Conservation (phyloP, 2,888 invertebrate species). For the Drosophila atripex region DNA sequence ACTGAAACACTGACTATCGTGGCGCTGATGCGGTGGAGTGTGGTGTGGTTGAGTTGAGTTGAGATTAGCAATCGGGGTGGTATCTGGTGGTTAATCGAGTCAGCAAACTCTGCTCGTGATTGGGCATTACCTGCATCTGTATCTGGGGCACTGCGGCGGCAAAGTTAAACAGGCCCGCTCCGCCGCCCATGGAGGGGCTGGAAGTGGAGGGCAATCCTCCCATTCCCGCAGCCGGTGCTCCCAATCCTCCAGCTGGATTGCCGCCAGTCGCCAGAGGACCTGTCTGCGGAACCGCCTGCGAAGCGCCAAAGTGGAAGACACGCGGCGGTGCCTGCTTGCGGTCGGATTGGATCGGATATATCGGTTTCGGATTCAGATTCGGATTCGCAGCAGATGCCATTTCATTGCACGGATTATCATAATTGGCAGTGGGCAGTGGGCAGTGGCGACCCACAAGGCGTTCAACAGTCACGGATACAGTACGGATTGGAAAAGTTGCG, state of each 20-base stretch:
- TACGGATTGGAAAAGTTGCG: neutral
- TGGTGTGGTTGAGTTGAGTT: conserved; percentile 8
- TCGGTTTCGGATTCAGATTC: neutral
- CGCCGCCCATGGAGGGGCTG: conserved; percentile 19
- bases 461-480: conserved; percentile 5
- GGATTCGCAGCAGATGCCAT: conserved; percentile 20
- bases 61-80: conserved; percentile 4
- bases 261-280: conserved; percentile 6
- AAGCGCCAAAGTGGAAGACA: conserved; percentile 59
- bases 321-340: conserved; percentile 18
- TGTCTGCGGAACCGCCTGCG: conserved; percentile 7
- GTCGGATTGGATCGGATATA: neutral
- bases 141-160: conserved; percentile 33
- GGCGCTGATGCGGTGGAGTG: neutral
- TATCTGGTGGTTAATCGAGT: conserved; percentile 4
- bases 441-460: too few species aligned
- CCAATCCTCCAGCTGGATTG: conserved; percentile 2
- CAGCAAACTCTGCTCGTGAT: conserved; percentile 16
- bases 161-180: conserved; percentile 54
- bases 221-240: conserved; percentile 1
- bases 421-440: too few species aligned
- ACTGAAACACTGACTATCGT: neutral
- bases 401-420: conserved; percentile 6
- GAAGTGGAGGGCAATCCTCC: conserved; percentile 13
- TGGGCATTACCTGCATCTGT: conserved; percentile 63